Conservation (phyloP, 2,888 invertebrate species). For the Crocallis elinguaria region DNA sequence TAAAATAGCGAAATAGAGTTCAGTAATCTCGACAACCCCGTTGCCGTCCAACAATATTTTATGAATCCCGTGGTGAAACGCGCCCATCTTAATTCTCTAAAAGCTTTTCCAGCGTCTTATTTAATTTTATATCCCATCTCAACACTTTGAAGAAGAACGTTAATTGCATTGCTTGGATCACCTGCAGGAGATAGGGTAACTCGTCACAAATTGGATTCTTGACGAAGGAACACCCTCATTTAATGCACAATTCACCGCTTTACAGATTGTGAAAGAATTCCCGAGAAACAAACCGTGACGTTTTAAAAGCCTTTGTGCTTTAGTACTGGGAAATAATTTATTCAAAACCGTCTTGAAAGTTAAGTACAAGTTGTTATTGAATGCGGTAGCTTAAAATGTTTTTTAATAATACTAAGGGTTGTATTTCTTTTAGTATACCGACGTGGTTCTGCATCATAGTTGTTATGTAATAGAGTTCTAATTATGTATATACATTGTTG, state of each 20-base stretch:
- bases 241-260: slow-evolving; percentile 64
- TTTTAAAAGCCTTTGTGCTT: slow-evolving; percentile 29
- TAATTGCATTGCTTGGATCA: slow-evolving; percentile 81
- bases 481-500: no score
- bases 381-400: neutral
- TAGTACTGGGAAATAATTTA: slow-evolving; percentile 25
- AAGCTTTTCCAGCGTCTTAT: slow-evolving; percentile 31
- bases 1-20: no score
- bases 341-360: slow-evolving; percentile 21
- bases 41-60: no score
- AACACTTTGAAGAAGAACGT: slow-evolving; percentile 56
- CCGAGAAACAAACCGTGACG: slow-evolving; percentile 32
- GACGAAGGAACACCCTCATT: slow-evolving; percentile 76
- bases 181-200: slow-evolving; percentile 67
- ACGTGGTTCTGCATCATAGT: no score
- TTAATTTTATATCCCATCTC: slow-evolving; percentile 28
- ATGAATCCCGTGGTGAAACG: no score
- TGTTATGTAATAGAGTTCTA: no score
- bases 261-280: slow-evolving; percentile 48
- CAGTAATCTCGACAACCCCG: no score
- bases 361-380: slow-evolving; percentile 2
- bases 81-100: neutral
- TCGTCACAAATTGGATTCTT: slow-evolving; percentile 75
- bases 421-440: neutral
- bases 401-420: neutral